Conservation (phyloP, 2,888 invertebrate genomes). For the Poecilobothrus nobilitatus region DNA sequence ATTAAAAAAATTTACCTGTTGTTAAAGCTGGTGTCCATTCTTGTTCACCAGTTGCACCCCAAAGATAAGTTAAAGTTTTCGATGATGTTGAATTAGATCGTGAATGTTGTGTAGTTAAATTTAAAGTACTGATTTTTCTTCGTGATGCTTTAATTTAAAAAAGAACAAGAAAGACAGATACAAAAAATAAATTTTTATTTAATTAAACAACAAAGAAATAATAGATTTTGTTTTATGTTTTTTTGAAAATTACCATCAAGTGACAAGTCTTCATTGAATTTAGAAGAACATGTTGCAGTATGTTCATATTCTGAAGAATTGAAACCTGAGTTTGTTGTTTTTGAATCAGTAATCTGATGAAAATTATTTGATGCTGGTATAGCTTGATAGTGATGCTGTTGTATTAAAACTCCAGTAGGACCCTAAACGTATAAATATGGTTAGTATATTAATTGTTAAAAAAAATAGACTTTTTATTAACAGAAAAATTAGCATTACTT, state of each 20-base stretch:
- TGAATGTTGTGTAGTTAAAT: constrained; percentile 28
- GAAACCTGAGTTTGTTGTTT: constrained; percentile 30
- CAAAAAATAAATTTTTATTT: neutral
- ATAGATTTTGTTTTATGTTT: no score
- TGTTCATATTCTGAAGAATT: constrained; percentile 38
- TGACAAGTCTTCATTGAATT: constrained; percentile 29
- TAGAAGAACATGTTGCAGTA: constrained; percentile 35
- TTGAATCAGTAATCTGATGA: neutral
- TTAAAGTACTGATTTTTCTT: constrained; percentile 31
- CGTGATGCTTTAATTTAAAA: neutral
- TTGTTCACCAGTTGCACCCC: constrained; percentile 95
- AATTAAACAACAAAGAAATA: no score
- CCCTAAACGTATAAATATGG: constrained; percentile 50
- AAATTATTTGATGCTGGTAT: constrained; percentile 53
- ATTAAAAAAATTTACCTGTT: constrained; percentile 54
- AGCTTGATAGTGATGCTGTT: constrained; percentile 89
- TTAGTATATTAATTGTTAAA: neutral
- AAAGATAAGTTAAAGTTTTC: constrained; percentile 59
- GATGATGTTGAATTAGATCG: constrained; percentile 34
- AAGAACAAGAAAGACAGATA: neutral
- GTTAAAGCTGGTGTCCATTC: constrained; percentile 95
- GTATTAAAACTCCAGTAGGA: constrained; percentile 81
- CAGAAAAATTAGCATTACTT: constrained; percentile 12
- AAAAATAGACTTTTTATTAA: no score
- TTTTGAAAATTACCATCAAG: constrained; percentile 29